Conservation (phyloP, 1,140 invertebrate species). For the Pissodes strobi region DNA sequence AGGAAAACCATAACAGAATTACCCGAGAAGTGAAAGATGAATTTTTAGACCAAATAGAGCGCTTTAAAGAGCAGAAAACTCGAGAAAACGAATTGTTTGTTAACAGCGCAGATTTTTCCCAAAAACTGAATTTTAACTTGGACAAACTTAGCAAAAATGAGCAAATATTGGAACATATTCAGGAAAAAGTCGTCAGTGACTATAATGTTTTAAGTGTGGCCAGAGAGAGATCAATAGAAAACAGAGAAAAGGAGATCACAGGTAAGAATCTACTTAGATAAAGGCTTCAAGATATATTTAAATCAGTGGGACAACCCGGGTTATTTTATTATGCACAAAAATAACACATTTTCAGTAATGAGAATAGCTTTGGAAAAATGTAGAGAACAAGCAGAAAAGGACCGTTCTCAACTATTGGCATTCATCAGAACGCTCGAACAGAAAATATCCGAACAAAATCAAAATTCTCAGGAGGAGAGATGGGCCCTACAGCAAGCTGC, state of each 20-base stretch:
- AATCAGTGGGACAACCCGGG: no score
- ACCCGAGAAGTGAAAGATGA: conserved; percentile 54
- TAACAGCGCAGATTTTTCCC: conserved; percentile 55
- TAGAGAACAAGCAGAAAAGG: conserved; percentile 55
- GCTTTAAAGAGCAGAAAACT: conserved; percentile 56
- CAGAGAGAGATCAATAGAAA: conserved; percentile 53
- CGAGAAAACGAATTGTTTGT: conserved; percentile 53
- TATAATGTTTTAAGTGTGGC: conserved; percentile 51
- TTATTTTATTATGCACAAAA: no score
- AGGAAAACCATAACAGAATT: conserved; percentile 53
- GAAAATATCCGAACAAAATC: conserved; percentile 53
- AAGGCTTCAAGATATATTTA: no score
- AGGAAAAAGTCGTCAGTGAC: conserved; percentile 50
- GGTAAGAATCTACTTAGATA: conserved; percentile 37
- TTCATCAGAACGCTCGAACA: conserved; percentile 57
- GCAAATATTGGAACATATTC: conserved; percentile 45
- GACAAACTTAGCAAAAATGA: conserved; percentile 40
- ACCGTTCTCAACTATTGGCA: conserved; percentile 57
- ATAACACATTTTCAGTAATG: conserved; percentile 47
- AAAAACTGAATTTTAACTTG: conserved; percentile 55
- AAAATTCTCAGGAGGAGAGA: conserved; percentile 53
- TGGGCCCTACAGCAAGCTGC: conserved; percentile 53
- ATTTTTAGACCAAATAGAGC: conserved; percentile 54
- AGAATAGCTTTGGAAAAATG: conserved; percentile 55
- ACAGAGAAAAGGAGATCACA: conserved; percentile 53